Conservation (phyloP, 2,797 vertebrate genomes). For the Miichthys miiuy region DNA sequence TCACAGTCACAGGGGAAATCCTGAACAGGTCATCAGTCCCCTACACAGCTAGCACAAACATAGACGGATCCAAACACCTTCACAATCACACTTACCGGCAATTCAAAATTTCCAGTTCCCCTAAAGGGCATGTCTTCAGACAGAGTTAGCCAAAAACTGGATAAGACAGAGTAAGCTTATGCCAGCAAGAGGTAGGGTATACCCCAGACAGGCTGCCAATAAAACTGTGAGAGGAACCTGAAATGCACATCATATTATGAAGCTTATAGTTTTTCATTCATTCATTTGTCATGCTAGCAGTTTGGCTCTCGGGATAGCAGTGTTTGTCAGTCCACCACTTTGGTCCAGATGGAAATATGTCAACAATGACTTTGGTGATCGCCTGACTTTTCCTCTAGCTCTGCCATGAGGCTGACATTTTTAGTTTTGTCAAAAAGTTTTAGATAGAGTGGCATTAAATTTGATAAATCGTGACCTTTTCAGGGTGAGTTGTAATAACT, state of each 20-base stretch:
- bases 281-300: neutral
- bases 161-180: constrained; percentile 11
- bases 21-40: neutral
- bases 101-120: constrained; percentile 4
- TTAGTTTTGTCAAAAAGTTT: neutral
- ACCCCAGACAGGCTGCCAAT: constrained; percentile 6
- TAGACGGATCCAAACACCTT: neutral
- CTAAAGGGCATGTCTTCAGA: neutral
- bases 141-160: neutral
- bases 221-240: constrained; percentile 5
- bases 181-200: constrained; percentile 17
- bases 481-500: too few relatives aligned
- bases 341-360: neutral
- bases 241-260: neutral
- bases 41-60: neutral
- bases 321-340: neutral
- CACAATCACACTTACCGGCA: neutral
- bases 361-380: neutral
- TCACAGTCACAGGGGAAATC: neutral
- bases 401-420: constrained; percentile 3
- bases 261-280: constrained; percentile 7
- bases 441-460: neutral
- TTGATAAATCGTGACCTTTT: neutral
- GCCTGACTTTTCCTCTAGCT: neutral
- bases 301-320: neutral